phyloP scores from a whole-genome alignment of 2,888 invertebrate species.

The Halictus ligatus region DNA sequence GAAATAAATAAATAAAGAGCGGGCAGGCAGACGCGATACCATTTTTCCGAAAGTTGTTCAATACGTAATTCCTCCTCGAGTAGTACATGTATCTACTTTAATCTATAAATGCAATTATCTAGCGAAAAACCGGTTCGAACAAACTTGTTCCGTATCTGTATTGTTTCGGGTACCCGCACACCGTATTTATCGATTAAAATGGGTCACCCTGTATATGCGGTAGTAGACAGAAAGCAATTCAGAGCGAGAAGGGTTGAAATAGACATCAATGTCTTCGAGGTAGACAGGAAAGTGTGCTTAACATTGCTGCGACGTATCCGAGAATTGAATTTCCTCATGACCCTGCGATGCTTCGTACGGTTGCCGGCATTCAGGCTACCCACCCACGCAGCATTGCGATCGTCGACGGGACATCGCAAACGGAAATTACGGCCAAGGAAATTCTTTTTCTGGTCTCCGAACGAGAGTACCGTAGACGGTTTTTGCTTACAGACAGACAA shows the following conservation, averaged over 20 bases:
- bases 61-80: not conserved
- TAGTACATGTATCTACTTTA: not conserved
- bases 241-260: conserved; percentile 5
- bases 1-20: too few species aligned
- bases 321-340: conserved; percentile 61
- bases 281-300: conserved; percentile 21
- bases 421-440: conserved; percentile 59
- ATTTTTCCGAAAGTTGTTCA: too few species aligned
- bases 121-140: too few species aligned
- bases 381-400: conserved; percentile 49
- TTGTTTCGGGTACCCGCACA: too few species aligned
- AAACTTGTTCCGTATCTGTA: too few species aligned
- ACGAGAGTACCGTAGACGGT: conserved; percentile 21
- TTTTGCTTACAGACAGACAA: conserved; percentile 1
- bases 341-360: conserved; percentile 17
- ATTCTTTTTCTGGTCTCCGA: conserved; percentile 46
- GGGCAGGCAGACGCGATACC: too few species aligned
- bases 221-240: not conserved
- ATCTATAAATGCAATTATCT: too few species aligned
- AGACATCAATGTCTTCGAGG: conserved; percentile 23
- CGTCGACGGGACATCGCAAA: conserved; percentile 38
- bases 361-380: conserved; percentile 28
- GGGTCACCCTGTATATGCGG: not conserved
- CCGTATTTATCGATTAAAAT: too few species aligned
- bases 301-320: conserved; percentile 35